Evolutionary conservation across 2,113 vertebrate genomes (phyloP).

Genomic region (Engraulis encrasicolus): DNA sequence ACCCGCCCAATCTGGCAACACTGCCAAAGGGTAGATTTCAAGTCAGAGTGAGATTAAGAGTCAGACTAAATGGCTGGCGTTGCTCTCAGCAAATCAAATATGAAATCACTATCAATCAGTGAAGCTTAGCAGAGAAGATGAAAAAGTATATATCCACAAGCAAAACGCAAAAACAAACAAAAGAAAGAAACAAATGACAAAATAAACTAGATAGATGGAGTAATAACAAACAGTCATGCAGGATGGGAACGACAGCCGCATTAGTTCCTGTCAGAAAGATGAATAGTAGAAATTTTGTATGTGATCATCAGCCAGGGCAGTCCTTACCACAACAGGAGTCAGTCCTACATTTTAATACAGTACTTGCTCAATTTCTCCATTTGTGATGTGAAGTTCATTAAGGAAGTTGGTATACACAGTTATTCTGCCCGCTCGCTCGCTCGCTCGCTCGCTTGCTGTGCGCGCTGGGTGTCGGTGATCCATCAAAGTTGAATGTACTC

Average conservation of each 20-base stretch:
- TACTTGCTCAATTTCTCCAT: neutral
- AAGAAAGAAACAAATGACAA: neutral
- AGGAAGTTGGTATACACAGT: neutral
- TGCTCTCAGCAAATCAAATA: neutral
- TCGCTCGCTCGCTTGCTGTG: too few relatives aligned
- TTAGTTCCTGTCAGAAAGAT: neutral
- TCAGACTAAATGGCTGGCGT: neutral
- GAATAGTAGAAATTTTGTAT: neutral
- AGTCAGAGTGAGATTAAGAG: neutral
- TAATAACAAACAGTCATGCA: neutral
- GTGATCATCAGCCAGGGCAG: neutral
- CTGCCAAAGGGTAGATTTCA: neutral
- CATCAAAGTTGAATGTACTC: neutral
- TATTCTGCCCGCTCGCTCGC: neutral
- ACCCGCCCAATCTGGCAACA: too few relatives aligned
- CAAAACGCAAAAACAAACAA: neutral
- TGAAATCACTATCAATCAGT: neutral
- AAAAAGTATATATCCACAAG: neutral
- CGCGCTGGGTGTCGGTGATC: neutral
- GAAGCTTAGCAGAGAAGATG: neutral
- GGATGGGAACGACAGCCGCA: neutral
- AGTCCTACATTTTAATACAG: neutral
- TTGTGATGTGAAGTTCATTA: neutral
- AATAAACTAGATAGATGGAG: neutral
- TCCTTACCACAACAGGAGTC: neutral